Evolutionary conservation across 2,888 invertebrate species (phyloP).

Genomic region (Rhopalosiphum nymphaeae): DNA sequence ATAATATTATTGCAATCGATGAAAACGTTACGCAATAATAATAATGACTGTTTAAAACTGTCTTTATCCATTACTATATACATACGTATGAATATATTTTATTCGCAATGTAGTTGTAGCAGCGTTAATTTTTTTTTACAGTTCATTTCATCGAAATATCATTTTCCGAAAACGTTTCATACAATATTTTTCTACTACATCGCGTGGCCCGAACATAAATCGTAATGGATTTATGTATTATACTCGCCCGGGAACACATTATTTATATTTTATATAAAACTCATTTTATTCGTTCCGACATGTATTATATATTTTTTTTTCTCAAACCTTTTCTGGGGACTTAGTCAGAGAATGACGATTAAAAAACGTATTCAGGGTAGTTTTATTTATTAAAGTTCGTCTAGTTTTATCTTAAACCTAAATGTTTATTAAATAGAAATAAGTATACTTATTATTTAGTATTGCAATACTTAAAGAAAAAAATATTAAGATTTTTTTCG

Average conservation of each 20-base stretch:
- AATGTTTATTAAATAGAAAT: too few relatives aligned
- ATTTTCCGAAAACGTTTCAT: neutral
- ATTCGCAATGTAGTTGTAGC: neutral
- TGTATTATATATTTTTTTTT: neutral
- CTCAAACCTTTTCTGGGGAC: neutral
- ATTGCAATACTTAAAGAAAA: too few relatives aligned
- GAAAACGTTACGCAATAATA: neutral
- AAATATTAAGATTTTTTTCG: too few relatives aligned
- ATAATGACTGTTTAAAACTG: neutral
- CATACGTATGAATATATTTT: neutral
- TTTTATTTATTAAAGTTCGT: neutral
- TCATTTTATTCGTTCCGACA: conserved; percentile 5
- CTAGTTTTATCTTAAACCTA: neutral
- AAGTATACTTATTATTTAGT: too few relatives aligned
- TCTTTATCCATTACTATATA: neutral
- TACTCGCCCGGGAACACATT: neutral
- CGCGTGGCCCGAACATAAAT: neutral
- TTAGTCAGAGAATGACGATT: neutral
- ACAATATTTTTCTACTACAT: neutral
- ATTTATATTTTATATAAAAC: neutral
- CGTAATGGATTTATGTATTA: neutral
- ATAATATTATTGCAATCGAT: neutral
- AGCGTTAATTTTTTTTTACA: neutral
- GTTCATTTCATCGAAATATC: neutral
- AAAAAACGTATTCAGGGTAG: neutral